Evolutionary conservation across 1,140 invertebrate genomes (phyloP), one percentile per base, ranked within the genome.

Genomic region (Drosophila sp.): DNA sequence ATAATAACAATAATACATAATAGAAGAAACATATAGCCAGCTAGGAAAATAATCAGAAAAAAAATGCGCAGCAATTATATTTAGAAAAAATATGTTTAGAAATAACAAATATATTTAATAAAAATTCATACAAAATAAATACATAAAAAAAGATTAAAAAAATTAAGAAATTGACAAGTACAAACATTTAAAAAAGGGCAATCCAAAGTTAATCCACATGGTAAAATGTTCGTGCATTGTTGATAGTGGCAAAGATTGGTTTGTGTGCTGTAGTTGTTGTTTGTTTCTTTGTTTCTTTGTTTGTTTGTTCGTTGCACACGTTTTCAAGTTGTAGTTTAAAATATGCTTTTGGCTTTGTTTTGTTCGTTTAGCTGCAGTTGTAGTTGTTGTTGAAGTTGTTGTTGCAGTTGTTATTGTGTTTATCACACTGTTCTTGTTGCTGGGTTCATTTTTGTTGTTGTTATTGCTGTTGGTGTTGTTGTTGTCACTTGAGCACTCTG

Each of bases 151-250:
- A 14, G n/a, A 7, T 7, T 16, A 48, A 40, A 4, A 32, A 65
- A 27, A 56, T 21, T 43, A 16, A 32, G 2, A 29, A 63, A 63
- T 54, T 59, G 36, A 8, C 29, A 41, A 54, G 66, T 74, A 67
- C 61, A 73, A 73, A 73, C 73, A 78, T 80, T 79, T 69, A 46
- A 64, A 71, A 67, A 78, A 61, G 18, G 43, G 63, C 57, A 71
- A 81, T 71, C 66, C 65, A 41, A 63, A 81, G 64, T 78, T 76
- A 71, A 75, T 63, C 71, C 48, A 71, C 75, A 78, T 78, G 61
- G 75, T 78, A 78, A 78, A 78, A 75, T 75, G 75, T 75, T 78
- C 75, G 34, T 72, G 71, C 53, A 72, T 81, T 75, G 46, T 75
- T 56, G 67, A 61, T 67, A 67, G 73, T 61, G 50, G 50, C 40